Conservation (phyloP, 2,888 invertebrate genomes). For the Cephus nigrinus region DNA sequence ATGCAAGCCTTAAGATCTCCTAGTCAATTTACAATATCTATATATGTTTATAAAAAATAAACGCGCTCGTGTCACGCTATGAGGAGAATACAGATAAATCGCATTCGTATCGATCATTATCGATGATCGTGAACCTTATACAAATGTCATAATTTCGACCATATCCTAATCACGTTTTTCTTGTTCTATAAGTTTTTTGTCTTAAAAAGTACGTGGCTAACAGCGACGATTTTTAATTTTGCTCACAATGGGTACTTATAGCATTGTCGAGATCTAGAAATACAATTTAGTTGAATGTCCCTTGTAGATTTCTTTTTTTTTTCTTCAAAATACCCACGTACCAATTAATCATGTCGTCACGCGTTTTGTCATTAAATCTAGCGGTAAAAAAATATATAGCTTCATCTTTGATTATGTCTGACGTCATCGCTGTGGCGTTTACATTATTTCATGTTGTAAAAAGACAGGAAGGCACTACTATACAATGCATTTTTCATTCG, state of each 20-base stretch:
- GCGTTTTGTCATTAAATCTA: constrained; percentile 1
- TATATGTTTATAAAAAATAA: constrained; percentile 43
- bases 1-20: constrained; percentile 3
- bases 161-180: neutral
- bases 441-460: constrained; percentile 32
- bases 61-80: constrained; percentile 31
- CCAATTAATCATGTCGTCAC: neutral
- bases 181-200: neutral
- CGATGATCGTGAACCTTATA: neutral
- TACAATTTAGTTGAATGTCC: constrained; percentile 10
- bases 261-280: constrained; percentile 28
- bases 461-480: constrained; percentile 30
- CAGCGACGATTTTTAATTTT: neutral
- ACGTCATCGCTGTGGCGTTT: neutral
- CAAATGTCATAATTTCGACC: neutral
- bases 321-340: neutral
- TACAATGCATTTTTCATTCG: neutral
- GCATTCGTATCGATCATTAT: neutral
- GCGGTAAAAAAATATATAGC: constrained; percentile 25
- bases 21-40: constrained; percentile 35
- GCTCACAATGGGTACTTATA: constrained; percentile 10
- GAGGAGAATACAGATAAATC: constrained; percentile 17
- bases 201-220: neutral
- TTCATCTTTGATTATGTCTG: constrained; percentile 7
- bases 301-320: neutral